These are phyloP conservation scores for Hoplodrina ambigua DNA, from an alignment of 2,888 invertebrate genomes.

Conservation along the genomic window DNA sequence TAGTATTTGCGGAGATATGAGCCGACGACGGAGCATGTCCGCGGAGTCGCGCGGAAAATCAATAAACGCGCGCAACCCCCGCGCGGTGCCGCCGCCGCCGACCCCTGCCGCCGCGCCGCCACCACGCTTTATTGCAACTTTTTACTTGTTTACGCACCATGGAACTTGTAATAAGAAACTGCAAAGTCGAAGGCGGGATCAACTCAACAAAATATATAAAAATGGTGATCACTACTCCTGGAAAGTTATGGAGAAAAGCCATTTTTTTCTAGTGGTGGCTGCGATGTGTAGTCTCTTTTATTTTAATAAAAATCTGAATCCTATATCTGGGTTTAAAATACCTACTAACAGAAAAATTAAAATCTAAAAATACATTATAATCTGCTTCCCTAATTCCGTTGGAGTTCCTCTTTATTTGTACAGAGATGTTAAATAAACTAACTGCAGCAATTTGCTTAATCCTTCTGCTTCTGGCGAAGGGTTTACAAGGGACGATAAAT, in stretches of 20 bases:
- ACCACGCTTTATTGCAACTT: constrained; percentile 71
- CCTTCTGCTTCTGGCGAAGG: constrained; percentile 16
- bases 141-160: constrained; percentile 73
- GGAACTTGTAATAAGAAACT: constrained; percentile 37
- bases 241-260: background rate
- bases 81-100: constrained; percentile 36
- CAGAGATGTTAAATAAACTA: constrained; percentile 24
- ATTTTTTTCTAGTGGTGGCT: background rate
- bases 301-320: background rate
- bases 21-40: constrained; percentile 71
- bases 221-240: constrained; percentile 15
- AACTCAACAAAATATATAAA: constrained; percentile 27
- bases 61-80: constrained; percentile 87
- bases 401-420: constrained; percentile 6
- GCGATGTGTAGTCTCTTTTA: background rate
- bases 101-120: constrained; percentile 59
- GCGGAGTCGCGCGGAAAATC: constrained; percentile 77
- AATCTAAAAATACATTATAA: constrained; percentile 18
- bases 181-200: constrained; percentile 11
- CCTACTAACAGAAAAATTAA: background rate
- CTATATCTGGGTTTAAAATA: no score
- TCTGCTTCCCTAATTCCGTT: background rate
- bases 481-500: constrained; percentile 42
- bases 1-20: constrained; percentile 70
- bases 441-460: constrained; percentile 31